These are phyloP conservation scores for Tychaedon coryphoeus DNA, from an alignment of 2,113 vertebrate genomes.

Conservation along the genomic window DNA sequence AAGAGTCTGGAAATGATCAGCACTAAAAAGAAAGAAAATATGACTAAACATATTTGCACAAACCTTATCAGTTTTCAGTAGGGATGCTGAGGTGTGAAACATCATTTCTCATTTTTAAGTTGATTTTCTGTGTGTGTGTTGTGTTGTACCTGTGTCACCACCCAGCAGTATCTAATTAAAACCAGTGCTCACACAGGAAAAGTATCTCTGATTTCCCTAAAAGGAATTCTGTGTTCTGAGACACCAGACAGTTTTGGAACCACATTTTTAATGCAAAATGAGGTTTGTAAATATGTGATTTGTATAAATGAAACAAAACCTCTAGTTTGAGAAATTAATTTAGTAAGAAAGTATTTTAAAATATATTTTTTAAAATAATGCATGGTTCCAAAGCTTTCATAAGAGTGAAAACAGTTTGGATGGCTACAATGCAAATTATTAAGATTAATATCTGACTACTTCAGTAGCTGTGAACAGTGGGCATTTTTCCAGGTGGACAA, in stretches of 20 bases:
- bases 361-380: neutral
- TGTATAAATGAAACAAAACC: neutral
- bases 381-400: neutral
- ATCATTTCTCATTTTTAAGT: neutral
- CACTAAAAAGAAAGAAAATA: neutral
- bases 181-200: neutral
- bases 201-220: neutral
- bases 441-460: conserved; percentile 1
- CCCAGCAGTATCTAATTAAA: neutral
- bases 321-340: neutral
- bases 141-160: neutral
- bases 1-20: neutral
- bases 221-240: neutral
- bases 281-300: neutral
- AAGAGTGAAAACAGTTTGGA: neutral
- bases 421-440: neutral
- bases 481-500: conserved; percentile 38
- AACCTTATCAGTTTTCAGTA: neutral
- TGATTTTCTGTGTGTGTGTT: neutral
- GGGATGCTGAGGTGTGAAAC: neutral
- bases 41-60: neutral
- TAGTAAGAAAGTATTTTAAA: neutral
- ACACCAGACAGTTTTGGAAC: neutral
- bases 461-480: conserved; percentile 14
- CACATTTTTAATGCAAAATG: neutral